phyloP scores from a whole-genome alignment of 2,888 invertebrate species.

The Cybosia mesomella region DNA sequence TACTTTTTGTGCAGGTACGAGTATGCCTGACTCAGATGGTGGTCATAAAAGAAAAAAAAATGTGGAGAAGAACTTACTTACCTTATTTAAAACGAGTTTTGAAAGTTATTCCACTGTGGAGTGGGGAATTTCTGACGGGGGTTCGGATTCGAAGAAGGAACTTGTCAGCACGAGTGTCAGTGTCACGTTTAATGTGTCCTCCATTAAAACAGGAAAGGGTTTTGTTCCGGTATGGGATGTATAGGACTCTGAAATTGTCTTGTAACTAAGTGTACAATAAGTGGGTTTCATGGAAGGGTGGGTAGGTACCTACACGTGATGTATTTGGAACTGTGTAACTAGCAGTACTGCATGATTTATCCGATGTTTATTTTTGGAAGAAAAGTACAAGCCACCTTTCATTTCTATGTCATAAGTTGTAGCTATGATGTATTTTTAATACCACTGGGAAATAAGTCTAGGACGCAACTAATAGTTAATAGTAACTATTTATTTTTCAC shows the following conservation, averaged over 20 bases:
- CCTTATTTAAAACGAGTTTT: slow-evolving; percentile 30
- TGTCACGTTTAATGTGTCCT: slow-evolving; percentile 1
- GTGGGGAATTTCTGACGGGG: slow-evolving; percentile 14
- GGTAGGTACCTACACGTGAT: background rate
- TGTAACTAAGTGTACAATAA: background rate
- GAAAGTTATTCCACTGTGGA: slow-evolving; percentile 16
- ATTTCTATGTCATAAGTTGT: no score
- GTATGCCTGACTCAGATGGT: slow-evolving; percentile 35
- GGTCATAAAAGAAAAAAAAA: slow-evolving; percentile 40
- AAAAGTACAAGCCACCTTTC: background rate
- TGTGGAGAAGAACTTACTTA: slow-evolving; percentile 29
- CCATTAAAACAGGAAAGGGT: slow-evolving; percentile 1
- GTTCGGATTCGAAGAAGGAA: slow-evolving; percentile 5
- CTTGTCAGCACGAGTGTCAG: slow-evolving; percentile 2
- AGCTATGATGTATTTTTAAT: no score
- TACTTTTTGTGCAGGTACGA: slow-evolving; percentile 38
- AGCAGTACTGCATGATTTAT: background rate
- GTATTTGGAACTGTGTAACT: background rate
- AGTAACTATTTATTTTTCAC: no score
- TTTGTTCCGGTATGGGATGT: background rate
- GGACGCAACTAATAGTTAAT: no score
- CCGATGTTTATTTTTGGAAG: background rate
- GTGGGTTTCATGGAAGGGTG: background rate
- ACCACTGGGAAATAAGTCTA: no score
- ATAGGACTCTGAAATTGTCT: background rate